phyloP scores from a whole-genome alignment of 2,888 invertebrate genomes.

The Polyploca ridens region DNA sequence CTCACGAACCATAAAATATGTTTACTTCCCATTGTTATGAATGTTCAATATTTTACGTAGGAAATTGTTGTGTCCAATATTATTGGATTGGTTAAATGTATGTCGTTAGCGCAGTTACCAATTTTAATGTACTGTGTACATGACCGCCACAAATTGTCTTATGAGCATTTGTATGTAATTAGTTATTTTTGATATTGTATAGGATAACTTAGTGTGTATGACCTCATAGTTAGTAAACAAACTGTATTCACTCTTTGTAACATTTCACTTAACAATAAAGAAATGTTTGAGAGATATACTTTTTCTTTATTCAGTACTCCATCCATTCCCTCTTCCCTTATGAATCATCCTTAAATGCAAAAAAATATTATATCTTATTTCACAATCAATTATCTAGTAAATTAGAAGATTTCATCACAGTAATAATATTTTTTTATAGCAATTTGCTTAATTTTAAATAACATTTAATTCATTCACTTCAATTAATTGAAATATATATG shows the following conservation, averaged over 20 bases:
- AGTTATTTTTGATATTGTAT: conserved; percentile 44
- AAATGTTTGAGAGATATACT: conserved; percentile 71
- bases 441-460: not conserved
- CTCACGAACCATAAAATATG: not conserved
- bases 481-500: not conserved
- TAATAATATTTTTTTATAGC: not conserved
- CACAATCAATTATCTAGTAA: conserved; percentile 19
- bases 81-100: conserved; percentile 19
- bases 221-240: conserved; percentile 49
- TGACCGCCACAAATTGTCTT: conserved; percentile 21
- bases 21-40: not conserved
- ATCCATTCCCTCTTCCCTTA: conserved; percentile 32
- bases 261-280: conserved; percentile 72
- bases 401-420: not conserved
- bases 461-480: not conserved
- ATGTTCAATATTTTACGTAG: not conserved
- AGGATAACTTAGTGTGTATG: conserved; percentile 51
- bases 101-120: conserved; percentile 24
- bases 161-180: conserved; percentile 16
- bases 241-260: conserved; percentile 64
- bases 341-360: not conserved
- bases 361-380: conserved; percentile 9
- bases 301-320: conserved; percentile 57
- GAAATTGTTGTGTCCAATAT: conserved; percentile 15
- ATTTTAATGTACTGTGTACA: conserved; percentile 23